Percentiles rank a stretch among this genome's conserved stretches.
Evolutionary conservation across 2,888 invertebrate genomes (phyloP).

Genomic region (Diploptera punctata): DNA sequence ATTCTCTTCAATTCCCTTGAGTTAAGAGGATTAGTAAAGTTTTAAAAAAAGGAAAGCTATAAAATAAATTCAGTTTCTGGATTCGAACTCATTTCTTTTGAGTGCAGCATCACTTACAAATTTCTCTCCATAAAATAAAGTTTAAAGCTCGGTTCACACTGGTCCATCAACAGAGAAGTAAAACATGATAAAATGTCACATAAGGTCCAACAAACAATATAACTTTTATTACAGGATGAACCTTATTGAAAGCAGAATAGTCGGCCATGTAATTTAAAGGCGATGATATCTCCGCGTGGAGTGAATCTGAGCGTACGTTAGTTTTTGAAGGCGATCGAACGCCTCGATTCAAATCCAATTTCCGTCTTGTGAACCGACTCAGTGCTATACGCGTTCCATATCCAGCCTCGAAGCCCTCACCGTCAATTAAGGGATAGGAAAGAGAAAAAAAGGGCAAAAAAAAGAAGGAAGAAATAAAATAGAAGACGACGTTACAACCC

Average conservation of each 20-base stretch:
- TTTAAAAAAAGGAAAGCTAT: too few relatives aligned
- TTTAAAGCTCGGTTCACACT: too few relatives aligned
- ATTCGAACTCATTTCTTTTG: too few relatives aligned
- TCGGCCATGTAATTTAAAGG: slow-evolving; percentile 15
- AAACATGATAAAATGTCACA: neutral
- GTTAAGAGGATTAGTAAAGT: too few relatives aligned
- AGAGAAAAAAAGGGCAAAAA: neutral
- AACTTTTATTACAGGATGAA: neutral
- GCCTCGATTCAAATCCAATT: slow-evolving; percentile 39
- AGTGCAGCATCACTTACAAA: too few relatives aligned
- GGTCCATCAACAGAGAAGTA: neutral
- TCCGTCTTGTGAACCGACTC: slow-evolving; percentile 33
- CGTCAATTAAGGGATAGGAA: slow-evolving; percentile 37
- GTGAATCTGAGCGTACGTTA: slow-evolving; percentile 16
- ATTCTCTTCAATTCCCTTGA: too few relatives aligned
- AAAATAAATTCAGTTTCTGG: too few relatives aligned
- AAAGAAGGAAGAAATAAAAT: too few relatives aligned
- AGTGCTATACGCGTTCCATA: slow-evolving; percentile 27
- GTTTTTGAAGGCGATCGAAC: slow-evolving; percentile 36
- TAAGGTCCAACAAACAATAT: neutral
- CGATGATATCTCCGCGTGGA: slow-evolving; percentile 7
- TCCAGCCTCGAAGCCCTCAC: slow-evolving; percentile 22
- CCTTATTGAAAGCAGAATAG: neutral
- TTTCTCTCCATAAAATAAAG: too few relatives aligned
- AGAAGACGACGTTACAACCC: slow-evolving; percentile 13